Base-by-base conservation (phyloP, 1,140 invertebrate genomes). In the Zaprionus tsacasi region DNA sequence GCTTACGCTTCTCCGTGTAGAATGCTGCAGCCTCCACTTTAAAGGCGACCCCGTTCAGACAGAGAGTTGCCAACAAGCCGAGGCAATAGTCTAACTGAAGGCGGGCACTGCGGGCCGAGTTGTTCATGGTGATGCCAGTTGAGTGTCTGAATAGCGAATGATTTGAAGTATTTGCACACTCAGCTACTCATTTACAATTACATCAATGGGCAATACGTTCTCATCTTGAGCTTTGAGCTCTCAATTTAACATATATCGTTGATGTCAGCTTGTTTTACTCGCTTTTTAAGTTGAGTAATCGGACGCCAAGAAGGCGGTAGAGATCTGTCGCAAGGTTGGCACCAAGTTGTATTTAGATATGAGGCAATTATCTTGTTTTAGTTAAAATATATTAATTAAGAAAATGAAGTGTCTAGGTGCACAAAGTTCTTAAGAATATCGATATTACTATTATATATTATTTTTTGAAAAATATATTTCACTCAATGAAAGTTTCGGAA, bases 1-100 rank as follows among this genome's bases (percentile, higher is more conserved):
- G n/a, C 83, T 73, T 70, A 91, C 88, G 88, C 58, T 91, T 91
- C 58, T 91, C 56, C 3, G 88, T 70, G 45, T 88, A 91, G 35
- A 70, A 91, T 33, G 78, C 76, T 8, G 78, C 79, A 13, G 78
- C 81, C 40, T 50, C 45, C 7, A 40, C 50, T n/a, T 57, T 35
- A 21, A 55, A 48, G 50, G 33, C 58, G 33, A 77, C 55, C 27
- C 57, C 70, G 25, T 76, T 83, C 2, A 70, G 48, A 27, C 54
- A 38, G 25, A 76, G 65, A 6, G 76, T 30, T n/a, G 70, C 72
- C 52, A 90, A 70, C 45, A 90, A 43, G 33, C 71, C 69, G 38
- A 68, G 27, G 52, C 54, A 70, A 50, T 72, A 25, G 27, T 43
- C 27, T 27, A 82, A 13, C 50, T 12, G 17, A 50, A 48, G 40